Conservation (phyloP, 1,140 invertebrate species). For the Pseudomyrmex dendroicus region DNA sequence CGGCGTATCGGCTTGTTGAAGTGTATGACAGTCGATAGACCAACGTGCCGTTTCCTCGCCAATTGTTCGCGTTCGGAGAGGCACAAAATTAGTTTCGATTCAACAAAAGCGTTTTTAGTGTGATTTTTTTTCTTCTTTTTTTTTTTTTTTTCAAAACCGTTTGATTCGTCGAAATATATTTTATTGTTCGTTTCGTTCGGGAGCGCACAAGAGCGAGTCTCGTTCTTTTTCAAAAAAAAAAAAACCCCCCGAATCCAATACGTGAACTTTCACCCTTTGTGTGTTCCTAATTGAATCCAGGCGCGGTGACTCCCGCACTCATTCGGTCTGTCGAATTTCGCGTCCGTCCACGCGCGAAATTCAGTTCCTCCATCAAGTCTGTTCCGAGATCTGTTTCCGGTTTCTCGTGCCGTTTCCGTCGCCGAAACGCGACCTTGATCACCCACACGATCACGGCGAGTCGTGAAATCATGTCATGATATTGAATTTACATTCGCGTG, state of each 20-base stretch:
- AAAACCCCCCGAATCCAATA: background rate
- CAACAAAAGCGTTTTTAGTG: background rate
- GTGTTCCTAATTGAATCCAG: conserved; percentile 21
- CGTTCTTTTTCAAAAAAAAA: conserved; percentile 17
- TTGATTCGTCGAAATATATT: background rate
- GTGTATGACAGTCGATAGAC: conserved; percentile 54
- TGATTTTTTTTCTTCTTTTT: background rate
- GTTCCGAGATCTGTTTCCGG: background rate
- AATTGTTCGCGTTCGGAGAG: conserved; percentile 35
- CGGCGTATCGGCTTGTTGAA: conserved; percentile 37
- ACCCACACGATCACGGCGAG: background rate
- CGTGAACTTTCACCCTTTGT: conserved; percentile 26
- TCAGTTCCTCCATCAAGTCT: background rate
- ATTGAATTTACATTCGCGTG: background rate
- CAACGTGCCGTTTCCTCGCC: conserved; percentile 45
- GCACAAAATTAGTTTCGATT: conserved; percentile 43
- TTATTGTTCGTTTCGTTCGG: background rate
- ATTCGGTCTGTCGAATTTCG: background rate
- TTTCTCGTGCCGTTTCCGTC: background rate
- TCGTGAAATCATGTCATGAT: conserved; percentile 31
- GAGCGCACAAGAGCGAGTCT: background rate
- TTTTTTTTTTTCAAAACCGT: too few species aligned
- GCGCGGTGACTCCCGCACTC: background rate
- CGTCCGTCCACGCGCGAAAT: conserved; percentile 12
- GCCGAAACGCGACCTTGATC: conserved; percentile 18